phyloP scores from a whole-genome alignment of 1,140 invertebrate species.

The Zophobas morio region DNA sequence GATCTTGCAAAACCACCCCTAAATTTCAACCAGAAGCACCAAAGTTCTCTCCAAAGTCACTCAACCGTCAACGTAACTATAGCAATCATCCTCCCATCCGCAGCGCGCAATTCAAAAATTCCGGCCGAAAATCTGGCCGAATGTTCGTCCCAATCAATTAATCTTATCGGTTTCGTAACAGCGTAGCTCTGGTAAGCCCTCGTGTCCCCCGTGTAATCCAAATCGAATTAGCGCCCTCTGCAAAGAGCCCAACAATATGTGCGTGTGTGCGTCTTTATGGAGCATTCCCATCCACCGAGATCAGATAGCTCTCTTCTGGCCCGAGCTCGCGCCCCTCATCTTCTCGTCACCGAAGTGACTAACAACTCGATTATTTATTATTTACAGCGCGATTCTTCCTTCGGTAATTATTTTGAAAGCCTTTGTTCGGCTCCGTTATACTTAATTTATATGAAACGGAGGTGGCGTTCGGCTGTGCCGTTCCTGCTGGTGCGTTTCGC shows the following conservation, averaged over 20 bases:
- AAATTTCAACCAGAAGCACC: neutral
- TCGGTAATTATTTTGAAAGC: conserved; percentile 62
- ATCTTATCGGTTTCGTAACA: conserved; percentile 17
- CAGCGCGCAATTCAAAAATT: neutral
- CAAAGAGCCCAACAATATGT: conserved; percentile 49
- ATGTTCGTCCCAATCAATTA: neutral
- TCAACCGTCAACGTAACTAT: neutral
- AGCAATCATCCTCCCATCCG: too few relatives aligned
- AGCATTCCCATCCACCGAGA: conserved; percentile 22
- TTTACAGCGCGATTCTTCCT: conserved; percentile 59
- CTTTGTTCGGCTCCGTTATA: conserved; percentile 59
- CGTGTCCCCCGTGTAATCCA: conserved; percentile 20
- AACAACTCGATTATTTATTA: conserved; percentile 61
- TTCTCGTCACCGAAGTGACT: conserved; percentile 59
- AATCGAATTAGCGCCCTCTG: conserved; percentile 51
- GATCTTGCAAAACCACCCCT: neutral
- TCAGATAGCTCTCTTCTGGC: conserved; percentile 37
- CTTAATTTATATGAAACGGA: conserved; percentile 56
- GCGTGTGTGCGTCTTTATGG: conserved; percentile 38
- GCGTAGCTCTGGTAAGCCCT: conserved; percentile 6
- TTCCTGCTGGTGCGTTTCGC: neutral
- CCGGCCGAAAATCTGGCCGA: neutral
- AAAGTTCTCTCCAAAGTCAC: too few relatives aligned
- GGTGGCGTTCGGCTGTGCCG: conserved; percentile 27
- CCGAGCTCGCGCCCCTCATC: conserved; percentile 44